Percentiles rank a stretch among this genome's conserved stretches.
phyloP scores from a whole-genome alignment of 1,140 invertebrate genomes.

The Oncopeltus fasciatus region DNA sequence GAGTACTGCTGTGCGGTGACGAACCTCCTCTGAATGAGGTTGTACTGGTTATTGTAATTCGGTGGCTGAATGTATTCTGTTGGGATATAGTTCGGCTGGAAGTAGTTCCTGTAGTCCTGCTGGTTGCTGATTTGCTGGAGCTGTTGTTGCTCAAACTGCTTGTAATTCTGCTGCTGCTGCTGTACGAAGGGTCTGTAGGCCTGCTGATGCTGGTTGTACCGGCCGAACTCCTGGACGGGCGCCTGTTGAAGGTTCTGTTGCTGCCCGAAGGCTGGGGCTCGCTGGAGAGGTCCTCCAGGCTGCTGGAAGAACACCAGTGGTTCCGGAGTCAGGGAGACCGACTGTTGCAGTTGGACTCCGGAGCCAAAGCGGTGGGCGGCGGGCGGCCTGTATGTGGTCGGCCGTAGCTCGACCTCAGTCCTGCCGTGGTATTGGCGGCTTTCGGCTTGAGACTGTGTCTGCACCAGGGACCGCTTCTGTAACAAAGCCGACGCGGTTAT shows the following conservation, averaged over 20 bases:
- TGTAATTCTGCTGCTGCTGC: not conserved
- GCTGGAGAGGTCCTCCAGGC: not conserved
- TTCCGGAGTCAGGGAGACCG: not conserved
- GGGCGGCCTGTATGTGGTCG: slow-evolving; percentile 23
- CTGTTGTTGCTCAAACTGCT: not conserved
- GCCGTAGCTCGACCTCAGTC: slow-evolving; percentile 18
- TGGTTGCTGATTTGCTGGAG: not conserved
- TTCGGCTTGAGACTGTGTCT: not conserved
- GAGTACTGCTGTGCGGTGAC: not conserved
- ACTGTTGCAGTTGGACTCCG: not conserved
- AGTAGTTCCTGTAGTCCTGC: not conserved
- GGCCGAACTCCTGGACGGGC: not conserved
- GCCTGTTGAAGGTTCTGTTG: not conserved
- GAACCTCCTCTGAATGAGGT: not conserved
- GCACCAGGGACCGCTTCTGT: slow-evolving; percentile 24
- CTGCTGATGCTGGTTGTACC: slow-evolving; percentile 4
- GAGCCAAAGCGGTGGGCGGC: not conserved
- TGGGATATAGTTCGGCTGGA: not conserved
- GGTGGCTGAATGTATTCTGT: not conserved
- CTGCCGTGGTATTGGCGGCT: not conserved
- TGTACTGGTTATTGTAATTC: not conserved
- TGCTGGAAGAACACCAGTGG: slow-evolving; percentile 2
- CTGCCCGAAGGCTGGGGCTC: not conserved
- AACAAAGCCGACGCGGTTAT: slow-evolving; percentile 12
- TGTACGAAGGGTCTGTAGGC: not conserved